Percentiles rank a stretch among this genome's conserved stretches.
Conservation (phyloP, 2,888 invertebrate genomes). For the Polylopha cassiicola region DNA sequence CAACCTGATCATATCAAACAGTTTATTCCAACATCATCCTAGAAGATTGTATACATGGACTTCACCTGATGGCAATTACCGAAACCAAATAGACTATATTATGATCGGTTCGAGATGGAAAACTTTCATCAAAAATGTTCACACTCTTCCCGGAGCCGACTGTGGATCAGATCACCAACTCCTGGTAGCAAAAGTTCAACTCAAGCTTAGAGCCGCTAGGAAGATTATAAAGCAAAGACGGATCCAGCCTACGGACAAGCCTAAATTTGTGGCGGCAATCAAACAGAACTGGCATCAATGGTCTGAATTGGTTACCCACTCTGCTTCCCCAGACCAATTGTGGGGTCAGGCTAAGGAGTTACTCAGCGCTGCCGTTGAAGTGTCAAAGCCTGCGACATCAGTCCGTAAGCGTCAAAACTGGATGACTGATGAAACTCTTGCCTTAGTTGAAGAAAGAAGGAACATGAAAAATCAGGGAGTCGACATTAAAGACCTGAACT, state of each 20-base stretch:
- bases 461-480: not conserved
- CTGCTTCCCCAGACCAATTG: conserved; percentile 1
- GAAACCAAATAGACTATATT: conserved; percentile 26
- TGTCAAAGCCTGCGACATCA: not conserved
- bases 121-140: no score
- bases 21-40: conserved; percentile 21
- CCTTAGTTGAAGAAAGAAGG: conserved; percentile 2
- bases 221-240: not conserved
- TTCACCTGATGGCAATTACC: conserved; percentile 14
- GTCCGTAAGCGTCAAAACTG: conserved; percentile 4
- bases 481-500: not conserved
- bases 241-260: not conserved
- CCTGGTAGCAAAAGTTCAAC: conserved; percentile 2
- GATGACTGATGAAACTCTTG: conserved; percentile 1
- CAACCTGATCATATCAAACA: conserved; percentile 22
- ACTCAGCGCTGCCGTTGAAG: not conserved
- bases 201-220: conserved; percentile 7
- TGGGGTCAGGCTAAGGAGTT: conserved; percentile 3
- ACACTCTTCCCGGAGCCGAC: conserved; percentile 12
- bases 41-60: conserved; percentile 23
- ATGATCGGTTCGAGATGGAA: not conserved
- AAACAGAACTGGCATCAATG: conserved; percentile 11
- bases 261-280: not conserved
- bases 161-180: conserved; percentile 16
- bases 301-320: not conserved